These are phyloP conservation scores for Nasonia giraulti DNA, from an alignment of 1,140 invertebrate genomes.

Conservation along the genomic window DNA sequence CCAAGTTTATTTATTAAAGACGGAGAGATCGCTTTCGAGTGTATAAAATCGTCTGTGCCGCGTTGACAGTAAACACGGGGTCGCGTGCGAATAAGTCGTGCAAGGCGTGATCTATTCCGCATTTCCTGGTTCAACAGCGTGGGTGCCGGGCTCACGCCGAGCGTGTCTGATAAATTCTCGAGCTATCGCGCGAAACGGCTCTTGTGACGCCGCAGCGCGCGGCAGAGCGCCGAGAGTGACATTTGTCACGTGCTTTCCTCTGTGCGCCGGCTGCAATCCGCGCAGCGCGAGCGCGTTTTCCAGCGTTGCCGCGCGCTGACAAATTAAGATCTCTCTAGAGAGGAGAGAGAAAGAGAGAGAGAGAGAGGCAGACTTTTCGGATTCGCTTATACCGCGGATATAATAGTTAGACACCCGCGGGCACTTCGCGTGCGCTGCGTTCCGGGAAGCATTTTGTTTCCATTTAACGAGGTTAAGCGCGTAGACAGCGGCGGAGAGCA, in stretches of 20 bases:
- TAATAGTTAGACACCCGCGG: neutral
- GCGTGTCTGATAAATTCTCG: neutral
- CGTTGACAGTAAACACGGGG: neutral
- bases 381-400: neutral
- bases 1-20: neutral
- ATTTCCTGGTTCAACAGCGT: neutral
- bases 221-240: neutral
- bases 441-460: neutral
- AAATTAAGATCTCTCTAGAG: neutral
- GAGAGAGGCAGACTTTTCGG: neutral
- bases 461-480: neutral
- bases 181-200: neutral
- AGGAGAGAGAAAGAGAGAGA: too few species aligned
- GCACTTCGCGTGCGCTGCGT: too few species aligned
- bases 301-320: neutral
- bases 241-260: constrained; percentile 3
- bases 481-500: neutral
- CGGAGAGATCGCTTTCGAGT: too few species aligned
- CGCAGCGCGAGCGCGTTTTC: too few species aligned
- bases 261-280: too few species aligned
- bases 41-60: neutral
- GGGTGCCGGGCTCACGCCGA: neutral
- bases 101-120: neutral
- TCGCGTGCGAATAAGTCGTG: neutral
- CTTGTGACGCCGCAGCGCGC: neutral